Evolutionary conservation across 37 sponge, comb jelly and placozoan species (phyloP), one percentile per base, ranked within the genome.

Genomic region (Spongilla lacustris): DNA sequence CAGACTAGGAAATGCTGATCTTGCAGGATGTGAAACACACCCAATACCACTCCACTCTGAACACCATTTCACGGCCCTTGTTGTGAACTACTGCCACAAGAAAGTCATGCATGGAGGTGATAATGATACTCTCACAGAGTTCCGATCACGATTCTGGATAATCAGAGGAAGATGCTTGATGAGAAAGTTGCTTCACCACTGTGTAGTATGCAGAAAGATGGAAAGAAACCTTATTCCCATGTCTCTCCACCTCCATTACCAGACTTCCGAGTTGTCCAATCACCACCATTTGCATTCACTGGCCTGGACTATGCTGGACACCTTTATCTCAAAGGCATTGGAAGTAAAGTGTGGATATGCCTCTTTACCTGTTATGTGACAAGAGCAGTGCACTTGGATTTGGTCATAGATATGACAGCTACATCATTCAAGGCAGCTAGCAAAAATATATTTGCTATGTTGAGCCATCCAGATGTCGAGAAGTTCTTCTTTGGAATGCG

Each of bases 221-320:
- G 88, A 82, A 35, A 73, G 27, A 82, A 82, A 82, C 73, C 71
- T 29, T 71, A 72, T 33, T 41, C 34, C 24, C 38, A n/a, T 17
- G 81, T 81, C 72, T 82, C 82, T 12, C 81, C 82, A 26, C 88
- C 88, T 37, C 88, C 88, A 23, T 38, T 87, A 27, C 88, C 82
- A 74, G 31, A 66, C 2, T 81, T 80, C 36, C 24, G 88, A 36
- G 68, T 87, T n/a, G 27, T 28, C 24, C 68, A 87, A 74, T 75
- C 75, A 25, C 88, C 88, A 27, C 69, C 88, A 31, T 86, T 86
- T 34, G 19, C 79, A 17, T 31, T 41, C 74, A 79, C 80, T 46
- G 87, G 87, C 31, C 73, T 87, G 67, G 82, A 80, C 73, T 81
- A 68, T 79, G 87, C 80, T 50, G 87, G 87, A n/a, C 83, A 69